Evolutionary conservation across 92 coral and sea anemone species (phyloP).

Genomic region (Siderastrea radians): DNA sequence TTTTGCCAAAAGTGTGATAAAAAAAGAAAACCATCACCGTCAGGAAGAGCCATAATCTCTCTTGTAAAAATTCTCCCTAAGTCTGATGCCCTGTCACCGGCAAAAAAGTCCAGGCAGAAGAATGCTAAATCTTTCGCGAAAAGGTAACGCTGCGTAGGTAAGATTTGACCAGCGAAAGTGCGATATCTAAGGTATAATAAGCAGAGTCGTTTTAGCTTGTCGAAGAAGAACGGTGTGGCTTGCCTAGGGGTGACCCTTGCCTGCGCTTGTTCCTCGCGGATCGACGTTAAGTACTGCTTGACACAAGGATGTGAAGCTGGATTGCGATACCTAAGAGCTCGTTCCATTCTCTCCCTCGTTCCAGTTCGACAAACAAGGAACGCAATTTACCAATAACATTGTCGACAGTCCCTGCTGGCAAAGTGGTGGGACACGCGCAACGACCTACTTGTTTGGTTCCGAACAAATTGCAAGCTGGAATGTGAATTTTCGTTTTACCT

Average conservation of each 20-base stretch:
- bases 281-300: constrained; percentile 5
- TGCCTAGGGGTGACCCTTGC: constrained; percentile 71
- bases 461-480: constrained; percentile 33
- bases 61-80: constrained; percentile 51
- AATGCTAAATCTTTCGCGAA: constrained; percentile 58
- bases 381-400: constrained; percentile 57
- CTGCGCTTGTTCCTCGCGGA: constrained; percentile 62
- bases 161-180: background rate
- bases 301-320: constrained; percentile 55
- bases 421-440: constrained; percentile 60
- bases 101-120: constrained; percentile 50
- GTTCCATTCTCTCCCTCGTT: constrained; percentile 44
- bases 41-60: constrained; percentile 37
- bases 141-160: constrained; percentile 35
- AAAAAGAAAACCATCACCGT: constrained; percentile 34
- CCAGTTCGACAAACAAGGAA: constrained; percentile 45
- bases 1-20: constrained; percentile 73
- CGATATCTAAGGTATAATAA: constrained; percentile 36
- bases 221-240: constrained; percentile 70
- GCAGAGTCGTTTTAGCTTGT: constrained; percentile 52
- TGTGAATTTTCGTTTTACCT: constrained; percentile 55
- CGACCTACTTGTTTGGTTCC: constrained; percentile 10
- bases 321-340: constrained; percentile 38
- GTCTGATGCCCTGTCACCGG: constrained; percentile 66
- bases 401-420: constrained; percentile 80